Conservation (phyloP, 1,140 invertebrate genomes). For the Temnothorax nylanderi region DNA sequence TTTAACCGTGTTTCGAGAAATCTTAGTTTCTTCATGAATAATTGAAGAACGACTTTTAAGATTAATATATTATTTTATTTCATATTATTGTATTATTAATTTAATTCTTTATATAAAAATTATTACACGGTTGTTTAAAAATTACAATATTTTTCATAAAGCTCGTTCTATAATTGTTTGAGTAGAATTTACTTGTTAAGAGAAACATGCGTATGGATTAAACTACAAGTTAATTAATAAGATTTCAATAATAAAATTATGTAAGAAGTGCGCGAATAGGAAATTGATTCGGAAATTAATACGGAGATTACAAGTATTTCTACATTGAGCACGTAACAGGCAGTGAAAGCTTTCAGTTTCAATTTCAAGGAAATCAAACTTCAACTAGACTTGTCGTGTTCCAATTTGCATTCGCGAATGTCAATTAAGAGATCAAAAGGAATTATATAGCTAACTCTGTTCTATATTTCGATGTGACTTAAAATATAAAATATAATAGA, state of each 20-base stretch:
- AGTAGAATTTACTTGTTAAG: not conserved
- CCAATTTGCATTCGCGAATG: not conserved
- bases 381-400: not conserved
- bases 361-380: conserved; percentile 50
- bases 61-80: not conserved
- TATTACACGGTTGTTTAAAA: not conserved
- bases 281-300: conserved; percentile 63
- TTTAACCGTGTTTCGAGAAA: not conserved
- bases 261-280: not conserved
- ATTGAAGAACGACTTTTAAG: not conserved
- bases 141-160: not conserved
- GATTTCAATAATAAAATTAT: conserved; percentile 19
- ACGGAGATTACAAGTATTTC: conserved; percentile 28
- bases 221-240: conserved; percentile 15
- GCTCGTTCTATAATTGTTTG: not conserved
- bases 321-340: conserved; percentile 58
- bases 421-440: not conserved
- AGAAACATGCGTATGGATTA: not conserved
- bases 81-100: not conserved
- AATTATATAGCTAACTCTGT: not conserved
- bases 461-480: not conserved
- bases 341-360: conserved; percentile 58
- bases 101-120: not conserved
- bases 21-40: not conserved
- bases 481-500: not conserved